Evolutionary conservation across 2,888 invertebrate species (phyloP), one percentile per base, ranked within the genome.

Genomic region (Xanthorhoe designata): DNA sequence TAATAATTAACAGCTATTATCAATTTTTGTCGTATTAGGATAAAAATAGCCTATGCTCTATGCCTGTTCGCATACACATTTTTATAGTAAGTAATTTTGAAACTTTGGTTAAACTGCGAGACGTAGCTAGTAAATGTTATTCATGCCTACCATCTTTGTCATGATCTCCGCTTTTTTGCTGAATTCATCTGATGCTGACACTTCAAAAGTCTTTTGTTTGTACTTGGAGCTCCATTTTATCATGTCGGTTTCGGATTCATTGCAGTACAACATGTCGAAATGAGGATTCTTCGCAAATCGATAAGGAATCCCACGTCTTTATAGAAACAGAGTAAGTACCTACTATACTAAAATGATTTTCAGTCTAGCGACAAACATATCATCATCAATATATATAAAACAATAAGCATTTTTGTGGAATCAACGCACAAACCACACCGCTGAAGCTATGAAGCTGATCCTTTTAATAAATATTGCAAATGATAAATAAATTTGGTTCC

Each of bases 211-310:
- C 70, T 92, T 92, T 66, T 87, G 82, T 73, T 90, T 92, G 68
- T 91, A 93, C 64, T 92, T 89, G 0, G 94, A 94, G 1, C 91
- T 86, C 94, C 94, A 94, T 66, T 89, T 92, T 18, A 94, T 94
- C 90, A 93, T 92, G 65, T 94, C 94, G 1, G 90, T 90, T 78
- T 92, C 92, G 0, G 92, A 90, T 71, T 89, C 84, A 66, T 87
- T 87, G 70, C 91, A 92, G 68, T 90, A 91, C 10, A 94, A 72
- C 88, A 93, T 88, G 0, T 88, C 83, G 55, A 82, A 90, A 72
- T 88, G 88, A 1, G 92, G 93, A 71, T 93, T 92, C 47, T 69
- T 79, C n/a, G 29, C 15, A 8, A 7, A 17, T 6, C 50, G 62
- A 13, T 52, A 52, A 24, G 9, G 29, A 9, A 4, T 42, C 38